Evolutionary conservation across 1,140 invertebrate genomes (phyloP).

Genomic region (Drosophila leontia): DNA sequence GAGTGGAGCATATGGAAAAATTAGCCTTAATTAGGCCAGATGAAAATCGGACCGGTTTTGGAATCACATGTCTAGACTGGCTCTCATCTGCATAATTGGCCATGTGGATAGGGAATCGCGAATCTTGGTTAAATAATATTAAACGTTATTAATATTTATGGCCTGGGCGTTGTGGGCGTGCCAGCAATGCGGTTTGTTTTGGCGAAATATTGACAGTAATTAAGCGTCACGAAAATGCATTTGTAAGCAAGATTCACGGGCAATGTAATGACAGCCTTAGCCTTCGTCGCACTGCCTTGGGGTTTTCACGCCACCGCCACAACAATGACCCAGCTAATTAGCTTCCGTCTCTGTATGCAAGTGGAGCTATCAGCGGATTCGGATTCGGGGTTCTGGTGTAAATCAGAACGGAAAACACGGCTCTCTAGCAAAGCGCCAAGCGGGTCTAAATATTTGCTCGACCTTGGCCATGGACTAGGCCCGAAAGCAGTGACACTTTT

Average conservation of each 20-base stretch:
- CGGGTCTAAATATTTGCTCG: constrained; percentile 22
- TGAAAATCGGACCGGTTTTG: constrained; percentile 52
- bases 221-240: constrained; percentile 51
- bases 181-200: constrained; percentile 47
- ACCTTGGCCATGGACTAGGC: constrained; percentile 71
- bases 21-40: constrained; percentile 46
- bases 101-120: too few relatives aligned
- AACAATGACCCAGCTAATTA: constrained; percentile 71
- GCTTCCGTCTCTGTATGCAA: constrained; percentile 38
- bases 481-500: constrained; percentile 26
- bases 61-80: constrained; percentile 73
- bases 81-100: constrained; percentile 74
- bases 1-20: constrained; percentile 36
- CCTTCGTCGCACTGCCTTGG: constrained; percentile 42
- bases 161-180: constrained; percentile 31
- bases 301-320: constrained; percentile 58
- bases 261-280: constrained; percentile 20
- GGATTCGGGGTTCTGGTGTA: constrained; percentile 3
- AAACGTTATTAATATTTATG: constrained; percentile 72
- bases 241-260: constrained; percentile 49
- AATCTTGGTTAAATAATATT: constrained; percentile 54
- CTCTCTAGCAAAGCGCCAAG: neutral
- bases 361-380: constrained; percentile 17
- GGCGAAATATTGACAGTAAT: constrained; percentile 68
- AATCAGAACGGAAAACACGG: constrained; percentile 29